Base-by-base conservation (phyloP, 2,888 invertebrate genomes). In the Cheilosia impressa region DNA sequence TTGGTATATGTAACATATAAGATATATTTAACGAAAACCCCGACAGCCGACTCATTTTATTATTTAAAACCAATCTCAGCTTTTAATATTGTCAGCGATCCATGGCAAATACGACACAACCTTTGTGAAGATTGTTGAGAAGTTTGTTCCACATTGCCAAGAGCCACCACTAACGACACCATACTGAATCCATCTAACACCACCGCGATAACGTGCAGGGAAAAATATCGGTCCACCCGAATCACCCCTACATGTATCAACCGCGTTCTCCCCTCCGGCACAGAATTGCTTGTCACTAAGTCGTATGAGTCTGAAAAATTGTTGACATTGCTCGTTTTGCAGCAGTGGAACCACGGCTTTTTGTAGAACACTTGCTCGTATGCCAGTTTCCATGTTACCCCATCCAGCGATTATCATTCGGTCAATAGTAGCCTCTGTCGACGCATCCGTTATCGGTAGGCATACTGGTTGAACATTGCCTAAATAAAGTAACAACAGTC, bases 101-200 rank as follows among this genome's bases (percentile, higher is more conserved):
- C 95, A 95, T 47, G 92, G 92, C 4, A 95, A 88, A 88, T 93
- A 94, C 72, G 92, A 89, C 0, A 93, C 78, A 0, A 94, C 92
- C 0, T 93, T 93, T 0, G 94, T 91, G 88, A 94, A 95, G 6
- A 95, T 93, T 0, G 93, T 94, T 0, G 95, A 95, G 71, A 87
- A 89, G 9, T 88, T 55, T 5, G 77, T 52, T 10, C 90, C 91
- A 88, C 95, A 95, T 0, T 92, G 89, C 0, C 91, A 90, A 0
- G 94, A 93, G 0, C 95, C 95, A 87, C 94, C 94, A 0, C 95
- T 95, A 0, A 95, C 95, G 0, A 95, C 90, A 7, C 95, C 96
- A 60, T 89, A 91, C 78, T 92, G 92, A 3, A 91, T 87, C 24
- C 87, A 90, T 10, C 90, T 89, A 22, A 88, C n/a, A 31, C 57